Evolutionary conservation across 2,113 vertebrate species (phyloP), one percentile per base, ranked within the genome.

Genomic region (Sitta europaea): DNA sequence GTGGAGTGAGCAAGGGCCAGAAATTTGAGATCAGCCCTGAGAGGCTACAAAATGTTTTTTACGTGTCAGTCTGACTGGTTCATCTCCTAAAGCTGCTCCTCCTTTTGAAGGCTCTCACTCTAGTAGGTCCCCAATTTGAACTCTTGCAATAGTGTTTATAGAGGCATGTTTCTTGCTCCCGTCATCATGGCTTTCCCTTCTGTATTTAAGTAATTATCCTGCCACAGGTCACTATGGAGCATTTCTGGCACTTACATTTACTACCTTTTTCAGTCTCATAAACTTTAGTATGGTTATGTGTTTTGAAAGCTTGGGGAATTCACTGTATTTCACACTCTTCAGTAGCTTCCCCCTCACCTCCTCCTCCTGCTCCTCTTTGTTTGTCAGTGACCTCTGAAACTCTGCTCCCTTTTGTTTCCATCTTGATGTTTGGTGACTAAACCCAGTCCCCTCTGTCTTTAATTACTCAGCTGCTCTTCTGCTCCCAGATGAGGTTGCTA

Each of bases 401-500:
- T 51, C 27, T 55, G 12, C 51, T 92, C 47, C 59, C 72, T 86
- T 94, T 81, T 1, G 2, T 80, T 94, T 80, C 70, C 57, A 63
- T 51, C 81, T 70, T 68, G 81, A 84, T 90, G 73, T 59, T 91
- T 0, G 6, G 70, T 87, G 90, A 40, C 76, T 80, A 89, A 86
- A 77, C 48, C 61, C 48, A 9, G 76, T 55, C 57, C 80, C 80
- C 65, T 89, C 84, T 71, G 84, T 65, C 76, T 94, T 91, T 92
- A 84, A 89, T 94, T 92, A 91, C 84, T 88, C 82, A 68, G 78
- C 82, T 92, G 58, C 53, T 75, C 28, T 59, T 59, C 75, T 31
- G 40, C 75, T 90, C 71, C 82, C 53, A 38, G 55, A 12, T 1
- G 15, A 66, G 17, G 3, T 55, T 15, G 12, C 82, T 88, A 74